Percentiles rank a stretch among this genome's conserved stretches.
Conservation (phyloP, 2,888 invertebrate genomes). For the Apotomis betuletana region DNA sequence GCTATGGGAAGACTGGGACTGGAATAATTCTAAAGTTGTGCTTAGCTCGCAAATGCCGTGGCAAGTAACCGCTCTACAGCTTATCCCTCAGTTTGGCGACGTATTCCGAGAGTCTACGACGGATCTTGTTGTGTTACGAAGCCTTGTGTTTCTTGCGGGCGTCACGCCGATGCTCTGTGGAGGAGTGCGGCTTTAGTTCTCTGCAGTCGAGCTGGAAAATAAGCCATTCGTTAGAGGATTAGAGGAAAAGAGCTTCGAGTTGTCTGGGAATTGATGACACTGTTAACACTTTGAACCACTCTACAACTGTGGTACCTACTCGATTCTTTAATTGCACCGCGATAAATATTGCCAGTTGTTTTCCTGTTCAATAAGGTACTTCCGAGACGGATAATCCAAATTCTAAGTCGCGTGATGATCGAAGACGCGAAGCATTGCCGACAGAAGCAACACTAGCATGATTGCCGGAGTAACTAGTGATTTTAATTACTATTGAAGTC, state of each 20-base stretch:
- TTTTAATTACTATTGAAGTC: too few species aligned
- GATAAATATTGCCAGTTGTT: too few species aligned
- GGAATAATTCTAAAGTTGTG: neutral
- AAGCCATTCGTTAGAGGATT: neutral
- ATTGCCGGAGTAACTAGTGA: too few species aligned
- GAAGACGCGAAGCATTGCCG: too few species aligned
- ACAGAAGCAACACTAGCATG: too few species aligned
- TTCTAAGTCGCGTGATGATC: too few species aligned
- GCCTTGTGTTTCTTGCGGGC: constrained; percentile 88
- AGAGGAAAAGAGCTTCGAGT: neutral
- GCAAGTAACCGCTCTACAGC: constrained; percentile 29
- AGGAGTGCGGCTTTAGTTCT: constrained; percentile 86
- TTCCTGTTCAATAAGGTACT: too few species aligned
- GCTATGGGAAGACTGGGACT: neutral
- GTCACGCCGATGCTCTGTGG: constrained; percentile 82
- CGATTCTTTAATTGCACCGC: too few species aligned
- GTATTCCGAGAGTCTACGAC: constrained; percentile 57
- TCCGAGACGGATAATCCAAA: too few species aligned
- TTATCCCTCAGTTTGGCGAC: constrained; percentile 53
- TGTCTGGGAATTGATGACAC: too few species aligned
- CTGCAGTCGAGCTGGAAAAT: constrained; percentile 85
- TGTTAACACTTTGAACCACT: too few species aligned
- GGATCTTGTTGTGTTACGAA: constrained; percentile 79
- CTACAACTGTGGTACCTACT: too few species aligned
- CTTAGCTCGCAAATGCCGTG: neutral